Base-by-base conservation (phyloP, 2,113 vertebrate species). In the Prionailurus bengalensis region DNA sequence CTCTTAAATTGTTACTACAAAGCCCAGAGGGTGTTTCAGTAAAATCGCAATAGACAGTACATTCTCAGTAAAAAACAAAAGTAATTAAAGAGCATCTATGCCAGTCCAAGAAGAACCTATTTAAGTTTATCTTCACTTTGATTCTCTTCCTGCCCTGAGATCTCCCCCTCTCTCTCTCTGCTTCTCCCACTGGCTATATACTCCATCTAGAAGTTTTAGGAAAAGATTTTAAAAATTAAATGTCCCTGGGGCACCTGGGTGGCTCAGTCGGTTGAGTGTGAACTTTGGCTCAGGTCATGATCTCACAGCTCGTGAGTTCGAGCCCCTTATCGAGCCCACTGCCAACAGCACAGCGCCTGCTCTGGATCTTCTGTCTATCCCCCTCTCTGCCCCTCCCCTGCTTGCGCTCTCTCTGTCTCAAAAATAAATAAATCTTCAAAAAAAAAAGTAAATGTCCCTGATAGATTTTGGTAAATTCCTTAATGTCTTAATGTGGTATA, bases 391-490 rank as follows among this genome's bases (percentile, higher is more conserved):
- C 58, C 58, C 21, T 61, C 58, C 58, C 58, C 58, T 61, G 58
- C 21, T 23, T 61, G 58, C 1, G 3, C 19, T 21, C 58, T 61
- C 58, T 61, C 58, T 19, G 19, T 61, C 51, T 14, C 58, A 61
- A 19, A 61, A 61, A 61, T 61, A 61, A 61, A 61, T 23, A 61
- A 61, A 61, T 61, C 58, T 23, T 61, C 58, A 61, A 61, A 61
- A 61, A 58, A 39, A 92, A 97, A 90, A 70, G 55, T 81, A 74
- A 61, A 91, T 96, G 33, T 80, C 89, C 0, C 12, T 89, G 48
- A 92, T 89, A 90, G 97, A 96, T 85, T 83, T 93, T 71, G n/a
- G 51, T 90, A 87, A 76, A 33, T 82, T 88, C 33, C 71, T 95
- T 71, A 70, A 58, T 31, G 66, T 94, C 36, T 94, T 94, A 90